phyloP scores from a whole-genome alignment of 2,888 invertebrate species.

The Xanthia icteritia region DNA sequence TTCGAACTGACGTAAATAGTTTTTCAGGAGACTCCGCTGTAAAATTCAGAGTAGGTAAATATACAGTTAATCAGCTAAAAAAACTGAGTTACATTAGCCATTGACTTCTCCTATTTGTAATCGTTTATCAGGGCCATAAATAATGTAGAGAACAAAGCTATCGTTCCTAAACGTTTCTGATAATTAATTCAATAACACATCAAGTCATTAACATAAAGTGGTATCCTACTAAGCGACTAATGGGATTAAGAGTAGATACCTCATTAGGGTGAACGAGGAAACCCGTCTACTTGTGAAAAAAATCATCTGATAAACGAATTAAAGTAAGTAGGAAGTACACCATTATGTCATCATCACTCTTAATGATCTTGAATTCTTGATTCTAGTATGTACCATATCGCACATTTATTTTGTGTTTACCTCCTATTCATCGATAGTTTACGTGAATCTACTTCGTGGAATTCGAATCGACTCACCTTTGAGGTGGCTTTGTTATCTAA shows the following conservation, averaged over 20 bases:
- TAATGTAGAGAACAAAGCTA: neutral
- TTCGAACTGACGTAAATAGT: too few species aligned
- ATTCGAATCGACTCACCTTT: conserved; percentile 23
- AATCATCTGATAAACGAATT: neutral
- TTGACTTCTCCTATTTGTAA: neutral
- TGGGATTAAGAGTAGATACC: conserved; percentile 5
- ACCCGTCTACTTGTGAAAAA: neutral
- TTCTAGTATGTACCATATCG: neutral
- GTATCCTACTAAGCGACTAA: conserved; percentile 6
- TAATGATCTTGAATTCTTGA: conserved; percentile 1
- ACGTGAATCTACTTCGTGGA: conserved; percentile 23
- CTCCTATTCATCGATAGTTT: conserved; percentile 16
- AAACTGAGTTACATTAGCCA: neutral
- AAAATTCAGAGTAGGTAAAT: too few species aligned
- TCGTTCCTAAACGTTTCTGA: neutral
- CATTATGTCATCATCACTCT: neutral
- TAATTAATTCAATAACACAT: conserved; percentile 13
- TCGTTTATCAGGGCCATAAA: conserved; percentile 18
- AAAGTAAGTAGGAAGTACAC: neutral
- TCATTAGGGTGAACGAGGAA: conserved; percentile 36
- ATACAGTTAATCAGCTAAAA: neutral
- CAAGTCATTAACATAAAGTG: neutral
- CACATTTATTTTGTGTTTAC: conserved; percentile 10
- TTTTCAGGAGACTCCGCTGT: neutral
- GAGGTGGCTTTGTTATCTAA: conserved; percentile 20